Base-by-base conservation (phyloP, 2,888 invertebrate genomes). In the Drosophila fungiperda region DNA sequence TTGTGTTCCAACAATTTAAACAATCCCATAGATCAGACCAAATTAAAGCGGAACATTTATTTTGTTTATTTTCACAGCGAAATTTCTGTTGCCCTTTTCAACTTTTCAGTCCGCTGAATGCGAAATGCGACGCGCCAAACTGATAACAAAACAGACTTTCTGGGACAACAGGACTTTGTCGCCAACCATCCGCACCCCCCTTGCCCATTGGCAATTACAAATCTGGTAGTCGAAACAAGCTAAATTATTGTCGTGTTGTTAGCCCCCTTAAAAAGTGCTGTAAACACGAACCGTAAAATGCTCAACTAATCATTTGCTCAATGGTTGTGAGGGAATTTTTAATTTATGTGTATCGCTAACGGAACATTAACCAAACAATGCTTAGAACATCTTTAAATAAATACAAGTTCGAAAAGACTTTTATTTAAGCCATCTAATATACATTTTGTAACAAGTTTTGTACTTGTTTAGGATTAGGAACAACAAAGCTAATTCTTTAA, bases 301-400 rank as follows among this genome's bases (percentile, higher is more conserved):
- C 68, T 76, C 61, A 65, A 72, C 73, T 74, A 80, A 86, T 88
- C 84, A 87, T 87, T 75, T 85, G 79, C 72, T 72, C 84, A 89
- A 68, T 74, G 81, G 76, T 78, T 74, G 74, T 61, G 67, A 71
- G 60, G 59, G 69, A 72, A 84, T 86, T 80, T 70, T 49, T 62
- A 82, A 89, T 89, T 86, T 79, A 87, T 79, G 55, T 48, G 71
- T 78, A 53, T 52, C 48, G 9, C 23, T 29, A 40, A 40, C 49
- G 23, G 53, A 57, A 61, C 76, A 77, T 73, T 73, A 71, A 53
- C 54, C 69, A 65, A 71, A 68, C 73, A 48, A 68, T 66, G 67
- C 55, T 58, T 54, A 58, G 59, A 29, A 55, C 20, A n/a, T 26
- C 57, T 49, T 61, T 67, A 69, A 58, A 57, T 49, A 20, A 33